phyloP scores from a whole-genome alignment of 2,113 vertebrate species.

The Brachypteracias leptosomus region DNA sequence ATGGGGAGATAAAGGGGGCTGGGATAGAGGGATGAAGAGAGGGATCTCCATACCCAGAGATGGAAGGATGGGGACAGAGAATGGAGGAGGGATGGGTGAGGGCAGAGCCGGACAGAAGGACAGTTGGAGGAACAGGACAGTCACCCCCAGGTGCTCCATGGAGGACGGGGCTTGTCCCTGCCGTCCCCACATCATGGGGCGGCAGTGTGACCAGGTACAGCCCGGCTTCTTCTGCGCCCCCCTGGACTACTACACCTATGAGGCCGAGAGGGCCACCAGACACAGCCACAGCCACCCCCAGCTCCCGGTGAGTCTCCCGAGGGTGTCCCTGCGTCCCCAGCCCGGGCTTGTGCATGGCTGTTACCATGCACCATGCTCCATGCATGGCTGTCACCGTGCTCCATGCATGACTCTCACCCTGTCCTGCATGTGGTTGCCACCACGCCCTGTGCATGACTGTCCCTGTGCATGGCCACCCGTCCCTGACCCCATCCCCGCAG shows the following conservation, averaged over 20 bases:
- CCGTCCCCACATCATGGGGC: constrained; percentile 78
- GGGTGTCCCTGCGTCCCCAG: background rate
- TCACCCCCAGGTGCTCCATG: constrained; percentile 77
- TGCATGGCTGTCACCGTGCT: background rate
- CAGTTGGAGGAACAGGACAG: background rate
- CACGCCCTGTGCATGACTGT: background rate
- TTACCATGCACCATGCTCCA: background rate
- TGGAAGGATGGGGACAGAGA: background rate
- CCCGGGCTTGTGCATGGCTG: background rate
- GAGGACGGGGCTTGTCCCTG: constrained; percentile 84
- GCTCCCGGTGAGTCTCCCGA: constrained; percentile 76
- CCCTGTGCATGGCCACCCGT: background rate
- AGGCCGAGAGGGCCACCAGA: constrained; percentile 76
- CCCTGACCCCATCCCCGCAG: constrained; percentile 27
- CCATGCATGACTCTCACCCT: background rate
- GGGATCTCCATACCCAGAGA: background rate
- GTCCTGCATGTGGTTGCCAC: background rate
- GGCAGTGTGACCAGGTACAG: constrained; percentile 82
- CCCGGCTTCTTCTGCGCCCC: constrained; percentile 86
- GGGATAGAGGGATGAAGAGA: background rate
- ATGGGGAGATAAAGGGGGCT: too few species aligned
- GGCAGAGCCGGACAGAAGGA: background rate
- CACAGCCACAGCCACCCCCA: constrained; percentile 66
- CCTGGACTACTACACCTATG: constrained; percentile 82
- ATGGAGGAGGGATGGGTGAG: background rate